Percentiles rank a stretch among this genome's conserved stretches.
Conservation (phyloP, 1,140 invertebrate species). For the Formica selysi region DNA sequence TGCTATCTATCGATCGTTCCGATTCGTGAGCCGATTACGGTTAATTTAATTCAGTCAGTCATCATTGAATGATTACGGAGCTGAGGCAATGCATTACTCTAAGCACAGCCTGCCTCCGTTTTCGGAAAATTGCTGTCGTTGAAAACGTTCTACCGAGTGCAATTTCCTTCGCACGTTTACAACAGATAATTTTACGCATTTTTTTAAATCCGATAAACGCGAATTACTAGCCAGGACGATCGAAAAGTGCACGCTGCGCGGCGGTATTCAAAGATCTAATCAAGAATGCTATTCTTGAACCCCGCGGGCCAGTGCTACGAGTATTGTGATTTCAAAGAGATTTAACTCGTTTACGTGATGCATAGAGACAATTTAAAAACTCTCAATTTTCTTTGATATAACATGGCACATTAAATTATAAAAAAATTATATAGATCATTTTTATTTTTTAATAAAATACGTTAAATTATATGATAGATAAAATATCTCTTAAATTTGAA, state of each 20-base stretch:
- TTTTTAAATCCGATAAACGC: slow-evolving; percentile 30
- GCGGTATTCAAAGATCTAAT: slow-evolving; percentile 16
- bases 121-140: slow-evolving; percentile 56
- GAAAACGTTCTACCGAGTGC: slow-evolving; percentile 6
- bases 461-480: not conserved
- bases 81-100: slow-evolving; percentile 38
- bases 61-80: slow-evolving; percentile 81
- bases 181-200: not conserved
- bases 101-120: slow-evolving; percentile 1
- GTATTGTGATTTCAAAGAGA: slow-evolving; percentile 8
- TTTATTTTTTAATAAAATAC: not conserved
- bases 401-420: not conserved
- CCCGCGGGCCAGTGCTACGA: not conserved
- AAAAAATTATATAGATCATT: not conserved
- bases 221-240: not conserved
- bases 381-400: not conserved
- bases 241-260: slow-evolving; percentile 18
- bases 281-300: slow-evolving; percentile 13
- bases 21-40: slow-evolving; percentile 78
- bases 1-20: slow-evolving; percentile 70
- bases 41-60: slow-evolving; percentile 85
- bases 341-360: not conserved
- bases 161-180: slow-evolving; percentile 30
- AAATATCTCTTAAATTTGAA: not conserved
- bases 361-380: not conserved